Evolutionary conservation across 2,888 invertebrate genomes (phyloP).

Genomic region (Caenorhabditis afra): DNA sequence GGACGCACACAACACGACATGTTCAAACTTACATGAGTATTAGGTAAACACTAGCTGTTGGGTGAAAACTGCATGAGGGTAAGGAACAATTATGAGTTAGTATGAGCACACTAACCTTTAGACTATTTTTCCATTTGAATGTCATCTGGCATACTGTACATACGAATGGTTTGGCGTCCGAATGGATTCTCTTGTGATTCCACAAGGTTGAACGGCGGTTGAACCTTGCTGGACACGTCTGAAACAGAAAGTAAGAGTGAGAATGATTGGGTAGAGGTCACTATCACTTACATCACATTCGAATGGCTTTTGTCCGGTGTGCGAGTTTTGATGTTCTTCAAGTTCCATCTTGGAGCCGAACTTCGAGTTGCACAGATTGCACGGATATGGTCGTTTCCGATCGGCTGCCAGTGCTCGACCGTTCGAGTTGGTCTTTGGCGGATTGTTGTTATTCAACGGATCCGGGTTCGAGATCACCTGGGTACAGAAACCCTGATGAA

Average conservation of each 20-base stretch:
- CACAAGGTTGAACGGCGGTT: slow-evolving; percentile 80
- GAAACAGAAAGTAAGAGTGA: neutral
- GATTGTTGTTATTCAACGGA: slow-evolving; percentile 67
- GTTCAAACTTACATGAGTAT: slow-evolving; percentile 46
- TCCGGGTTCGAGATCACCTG: slow-evolving; percentile 42
- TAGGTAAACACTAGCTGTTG: slow-evolving; percentile 14
- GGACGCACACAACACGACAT: slow-evolving; percentile 27
- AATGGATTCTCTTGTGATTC: slow-evolving; percentile 81
- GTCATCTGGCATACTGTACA: slow-evolving; percentile 80
- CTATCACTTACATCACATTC: slow-evolving; percentile 78
- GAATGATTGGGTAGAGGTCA: neutral
- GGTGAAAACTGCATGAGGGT: neutral
- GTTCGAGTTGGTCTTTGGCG: slow-evolving; percentile 59
- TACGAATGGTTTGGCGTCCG: slow-evolving; percentile 79
- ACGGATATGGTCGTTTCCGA: slow-evolving; percentile 79
- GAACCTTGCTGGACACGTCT: slow-evolving; percentile 78
- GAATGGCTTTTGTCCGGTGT: slow-evolving; percentile 80
- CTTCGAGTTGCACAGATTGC: slow-evolving; percentile 75
- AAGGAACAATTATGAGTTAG: neutral
- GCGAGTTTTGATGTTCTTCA: slow-evolving; percentile 80
- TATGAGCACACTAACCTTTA: slow-evolving; percentile 58
- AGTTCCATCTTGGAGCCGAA: slow-evolving; percentile 79
- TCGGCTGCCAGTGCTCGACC: slow-evolving; percentile 71
- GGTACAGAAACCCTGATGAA: slow-evolving; percentile 59
- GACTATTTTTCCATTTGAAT: slow-evolving; percentile 81